phyloP scores from a whole-genome alignment of 2,888 invertebrate genomes.

The Andrena fulva region DNA sequence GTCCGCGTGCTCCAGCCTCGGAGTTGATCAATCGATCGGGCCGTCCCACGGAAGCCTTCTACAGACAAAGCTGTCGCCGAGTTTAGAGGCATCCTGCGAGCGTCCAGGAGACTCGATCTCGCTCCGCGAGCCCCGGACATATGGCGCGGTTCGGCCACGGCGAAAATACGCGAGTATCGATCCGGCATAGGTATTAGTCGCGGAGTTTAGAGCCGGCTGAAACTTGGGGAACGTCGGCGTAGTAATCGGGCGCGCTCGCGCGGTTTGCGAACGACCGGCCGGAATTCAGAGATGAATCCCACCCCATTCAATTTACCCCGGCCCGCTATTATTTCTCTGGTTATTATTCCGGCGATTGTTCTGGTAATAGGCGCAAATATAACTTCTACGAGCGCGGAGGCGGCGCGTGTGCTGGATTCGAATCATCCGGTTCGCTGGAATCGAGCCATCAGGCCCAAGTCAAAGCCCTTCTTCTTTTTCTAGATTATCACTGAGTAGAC shows the following conservation, averaged over 20 bases:
- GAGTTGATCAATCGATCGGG: slow-evolving; percentile 58
- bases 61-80: slow-evolving; percentile 26
- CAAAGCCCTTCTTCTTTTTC: no score
- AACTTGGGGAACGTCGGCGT: slow-evolving; percentile 33
- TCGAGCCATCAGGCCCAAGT: not conserved
- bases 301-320: not conserved
- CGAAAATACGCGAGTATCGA: slow-evolving; percentile 53
- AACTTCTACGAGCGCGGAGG: not conserved
- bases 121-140: slow-evolving; percentile 22
- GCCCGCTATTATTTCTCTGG: slow-evolving; percentile 11
- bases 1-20: not conserved
- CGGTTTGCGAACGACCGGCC: slow-evolving; percentile 3
- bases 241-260: slow-evolving; percentile 8
- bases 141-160: slow-evolving; percentile 41
- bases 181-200: slow-evolving; percentile 25
- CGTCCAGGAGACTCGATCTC: slow-evolving; percentile 43
- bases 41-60: slow-evolving; percentile 19
- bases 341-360: slow-evolving; percentile 26
- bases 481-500: no score
- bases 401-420: not conserved
- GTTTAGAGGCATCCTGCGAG: slow-evolving; percentile 31
- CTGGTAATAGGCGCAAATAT: slow-evolving; percentile 20
- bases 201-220: slow-evolving; percentile 22
- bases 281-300: slow-evolving; percentile 20
- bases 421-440: not conserved